Percentiles rank a stretch among this genome's conserved stretches.
These are phyloP conservation scores for Tenrec ecaudatus DNA, from an alignment of 2,113 vertebrate genomes.

Conservation along the genomic window DNA sequence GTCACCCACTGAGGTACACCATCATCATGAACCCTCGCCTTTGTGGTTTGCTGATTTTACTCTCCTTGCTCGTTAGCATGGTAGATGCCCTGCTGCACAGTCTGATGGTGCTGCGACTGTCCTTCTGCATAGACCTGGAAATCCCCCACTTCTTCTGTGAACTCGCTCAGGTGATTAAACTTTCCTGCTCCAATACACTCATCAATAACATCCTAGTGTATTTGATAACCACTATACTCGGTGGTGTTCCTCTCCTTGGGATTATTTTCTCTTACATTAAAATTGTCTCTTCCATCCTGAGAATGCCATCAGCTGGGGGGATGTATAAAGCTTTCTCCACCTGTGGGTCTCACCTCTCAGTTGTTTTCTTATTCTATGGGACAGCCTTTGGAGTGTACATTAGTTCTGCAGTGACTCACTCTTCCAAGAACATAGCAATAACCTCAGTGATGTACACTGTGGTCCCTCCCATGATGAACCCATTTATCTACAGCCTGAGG, in stretches of 20 bases:
- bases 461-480: slow-evolving; percentile 67
- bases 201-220: slow-evolving; percentile 54
- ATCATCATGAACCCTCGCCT: background rate
- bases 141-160: slow-evolving; percentile 71
- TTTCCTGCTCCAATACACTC: slow-evolving; percentile 59
- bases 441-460: slow-evolving; percentile 49
- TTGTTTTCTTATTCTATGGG: slow-evolving; percentile 69
- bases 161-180: slow-evolving; percentile 36
- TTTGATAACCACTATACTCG: background rate
- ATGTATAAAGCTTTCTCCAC: slow-evolving; percentile 58
- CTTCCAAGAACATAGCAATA: slow-evolving; percentile 30
- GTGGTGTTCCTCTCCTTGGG: background rate
- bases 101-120: background rate
- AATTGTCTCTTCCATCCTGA: slow-evolving; percentile 37
- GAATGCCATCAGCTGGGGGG: background rate
- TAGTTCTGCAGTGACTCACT: slow-evolving; percentile 17
- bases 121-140: slow-evolving; percentile 23
- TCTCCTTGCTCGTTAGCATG: background rate
- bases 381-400: slow-evolving; percentile 56
- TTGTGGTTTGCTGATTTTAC: background rate
- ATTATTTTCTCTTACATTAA: slow-evolving; percentile 13
- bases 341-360: slow-evolving; percentile 62
- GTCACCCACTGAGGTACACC: slow-evolving; percentile 19
- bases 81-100: slow-evolving; percentile 9
- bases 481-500: slow-evolving; percentile 70